phyloP scores from a whole-genome alignment of 1,140 invertebrate genomes.

The Drosophila ironensis region DNA sequence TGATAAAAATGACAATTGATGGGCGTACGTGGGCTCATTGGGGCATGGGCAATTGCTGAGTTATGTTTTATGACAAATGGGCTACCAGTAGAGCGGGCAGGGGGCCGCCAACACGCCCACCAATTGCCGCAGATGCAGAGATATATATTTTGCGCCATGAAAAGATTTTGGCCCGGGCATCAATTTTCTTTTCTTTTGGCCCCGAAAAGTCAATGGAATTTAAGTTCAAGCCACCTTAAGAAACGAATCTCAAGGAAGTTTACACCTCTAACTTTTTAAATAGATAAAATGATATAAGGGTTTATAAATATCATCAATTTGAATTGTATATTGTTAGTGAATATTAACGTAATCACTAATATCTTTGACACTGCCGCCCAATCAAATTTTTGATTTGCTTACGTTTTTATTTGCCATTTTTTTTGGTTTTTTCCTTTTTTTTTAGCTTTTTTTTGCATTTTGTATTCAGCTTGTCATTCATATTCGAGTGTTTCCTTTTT shows the following conservation, averaged over 20 bases:
- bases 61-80: slow-evolving; percentile 76
- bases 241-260: too few species aligned
- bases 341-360: too few species aligned
- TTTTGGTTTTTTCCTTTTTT: not conserved
- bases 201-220: not conserved
- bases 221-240: not conserved
- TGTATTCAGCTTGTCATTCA: slow-evolving; percentile 53
- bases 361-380: slow-evolving; percentile 1
- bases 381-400: slow-evolving; percentile 37
- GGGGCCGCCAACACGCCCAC: slow-evolving; percentile 22
- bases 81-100: slow-evolving; percentile 8
- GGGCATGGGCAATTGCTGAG: slow-evolving; percentile 74
- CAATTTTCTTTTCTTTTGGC: not conserved
- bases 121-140: slow-evolving; percentile 9
- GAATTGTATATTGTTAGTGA: not conserved
- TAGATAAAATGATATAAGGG: not conserved
- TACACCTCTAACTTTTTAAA: too few species aligned
- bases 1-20: slow-evolving; percentile 80
- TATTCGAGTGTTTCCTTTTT: slow-evolving; percentile 54
- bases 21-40: slow-evolving; percentile 73
- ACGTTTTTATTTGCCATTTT: slow-evolving; percentile 40
- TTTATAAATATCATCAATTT: not conserved
- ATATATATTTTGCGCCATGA: not conserved
- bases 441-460: slow-evolving; percentile 23
- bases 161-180: not conserved